Evolutionary conservation across 2,113 vertebrate genomes (phyloP).

Genomic region (Dolichallabes microphthalmus): DNA sequence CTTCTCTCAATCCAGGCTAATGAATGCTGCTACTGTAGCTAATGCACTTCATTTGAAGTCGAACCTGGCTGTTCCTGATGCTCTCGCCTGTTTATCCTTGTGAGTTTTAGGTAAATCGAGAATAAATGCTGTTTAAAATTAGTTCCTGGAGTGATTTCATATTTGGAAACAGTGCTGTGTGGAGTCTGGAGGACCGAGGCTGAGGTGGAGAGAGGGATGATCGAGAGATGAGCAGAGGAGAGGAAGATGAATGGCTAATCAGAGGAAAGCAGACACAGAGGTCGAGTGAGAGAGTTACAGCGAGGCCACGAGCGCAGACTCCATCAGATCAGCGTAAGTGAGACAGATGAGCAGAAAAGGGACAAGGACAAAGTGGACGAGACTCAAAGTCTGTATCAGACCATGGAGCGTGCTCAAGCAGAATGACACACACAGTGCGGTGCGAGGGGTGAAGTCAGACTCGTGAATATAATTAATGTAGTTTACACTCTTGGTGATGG

Average conservation of each 20-base stretch:
- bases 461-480: not conserved
- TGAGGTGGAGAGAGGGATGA: constrained; percentile 49
- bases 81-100: not conserved
- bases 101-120: not conserved
- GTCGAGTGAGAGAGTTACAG: constrained; percentile 70
- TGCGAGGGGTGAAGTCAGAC: not conserved
- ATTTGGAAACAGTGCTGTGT: not conserved
- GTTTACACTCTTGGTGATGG: not conserved
- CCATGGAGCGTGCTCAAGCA: not conserved
- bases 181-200: constrained; percentile 2
- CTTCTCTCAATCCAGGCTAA: not conserved
- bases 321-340: constrained; percentile 50
- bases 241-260: constrained; percentile 76
- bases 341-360: constrained; percentile 41
- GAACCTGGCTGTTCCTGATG: not conserved
- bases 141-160: not conserved
- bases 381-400: constrained; percentile 5
- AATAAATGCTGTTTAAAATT: not conserved
- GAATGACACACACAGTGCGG: not conserved
- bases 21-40: not conserved
- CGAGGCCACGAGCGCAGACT: constrained; percentile 67
- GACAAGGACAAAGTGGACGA: constrained; percentile 11
- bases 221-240: constrained; percentile 64
- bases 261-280: constrained; percentile 70
- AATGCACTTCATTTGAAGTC: not conserved